Evolutionary conservation across 2,797 vertebrate genomes (phyloP), one percentile per base, ranked within the genome.

Genomic region (Hippoglossus hippoglossus): DNA sequence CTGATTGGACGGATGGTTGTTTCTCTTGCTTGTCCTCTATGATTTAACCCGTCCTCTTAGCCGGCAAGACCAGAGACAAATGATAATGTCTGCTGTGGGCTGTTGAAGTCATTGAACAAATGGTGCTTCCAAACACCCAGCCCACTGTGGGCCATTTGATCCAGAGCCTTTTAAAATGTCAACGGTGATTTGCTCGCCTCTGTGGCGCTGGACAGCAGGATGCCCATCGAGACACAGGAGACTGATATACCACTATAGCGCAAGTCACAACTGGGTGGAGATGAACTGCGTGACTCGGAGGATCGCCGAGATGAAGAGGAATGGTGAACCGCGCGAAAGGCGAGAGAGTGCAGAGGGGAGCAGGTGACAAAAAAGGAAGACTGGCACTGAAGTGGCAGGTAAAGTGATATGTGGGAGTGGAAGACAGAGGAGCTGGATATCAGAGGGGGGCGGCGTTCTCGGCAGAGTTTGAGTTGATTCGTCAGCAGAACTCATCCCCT

Each of bases 121-220:
- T 86, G 83, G 79, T 63, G 79, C 83, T 77, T 88, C 82, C 82
- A 79, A 82, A 82, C 50, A 78, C 78, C 69, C 82, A 15, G 81
- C 85, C 88, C 82, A 85, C 89, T 79, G 84, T 77, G 86, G 83
- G 81, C 88, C 80, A 82, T 93, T 91, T 91, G 87, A 93, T 91
- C 88, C 90, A 88, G 74, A 74, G 83, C 86, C 91, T 94, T 93
- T 94, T 91, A 94, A 93, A 93, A 92, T 91, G 93, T 92, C 91
- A 92, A 75, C 88, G 84, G 87, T 94, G 92, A 94, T 93, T 94
- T 94, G 91, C 90, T 89, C 57, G 68, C 87, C 87, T 85, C 63
- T 75, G 79, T 76, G 88, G 82, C 57, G 77, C 81, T 63, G 90
- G 87, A 80, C 80, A 86, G 82, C 31, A 51, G 75, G 87, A 85